phyloP scores from a whole-genome alignment of 2,888 invertebrate species.

The Drosophila melanosoma region DNA sequence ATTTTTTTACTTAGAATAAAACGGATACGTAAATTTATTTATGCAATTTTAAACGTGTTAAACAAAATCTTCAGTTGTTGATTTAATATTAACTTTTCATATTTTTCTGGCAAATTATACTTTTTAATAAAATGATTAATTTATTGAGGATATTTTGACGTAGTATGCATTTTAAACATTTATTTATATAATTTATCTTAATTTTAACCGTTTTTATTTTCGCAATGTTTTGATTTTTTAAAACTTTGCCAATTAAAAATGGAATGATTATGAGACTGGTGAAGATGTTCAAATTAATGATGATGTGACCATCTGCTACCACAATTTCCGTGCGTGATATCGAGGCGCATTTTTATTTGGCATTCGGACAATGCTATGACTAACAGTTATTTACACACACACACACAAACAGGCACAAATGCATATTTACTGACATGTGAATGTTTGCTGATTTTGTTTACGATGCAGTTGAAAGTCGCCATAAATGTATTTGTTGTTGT shows the following conservation, averaged over 20 bases:
- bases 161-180: not conserved
- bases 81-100: not conserved
- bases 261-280: not conserved
- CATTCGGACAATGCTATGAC: constrained; percentile 44
- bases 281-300: not conserved
- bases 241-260: not conserved
- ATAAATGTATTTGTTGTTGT: constrained; percentile 36
- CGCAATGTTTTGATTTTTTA: not conserved
- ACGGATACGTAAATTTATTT: not conserved
- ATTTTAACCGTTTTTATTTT: not conserved
- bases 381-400: constrained; percentile 42
- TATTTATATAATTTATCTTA: not conserved
- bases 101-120: not conserved
- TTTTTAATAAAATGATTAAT: not conserved
- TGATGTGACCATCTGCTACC: constrained; percentile 27
- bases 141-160: not conserved
- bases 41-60: not conserved
- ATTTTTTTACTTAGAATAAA: not conserved
- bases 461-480: constrained; percentile 49
- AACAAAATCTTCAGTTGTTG: not conserved
- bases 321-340: constrained; percentile 23
- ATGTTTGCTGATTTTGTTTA: constrained; percentile 60
- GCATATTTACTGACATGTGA: constrained; percentile 23
- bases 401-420: not conserved
- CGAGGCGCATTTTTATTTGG: constrained; percentile 32